These are phyloP conservation scores for Trissolcus basalis DNA, from an alignment of 1,140 invertebrate genomes.

Conservation along the genomic window DNA sequence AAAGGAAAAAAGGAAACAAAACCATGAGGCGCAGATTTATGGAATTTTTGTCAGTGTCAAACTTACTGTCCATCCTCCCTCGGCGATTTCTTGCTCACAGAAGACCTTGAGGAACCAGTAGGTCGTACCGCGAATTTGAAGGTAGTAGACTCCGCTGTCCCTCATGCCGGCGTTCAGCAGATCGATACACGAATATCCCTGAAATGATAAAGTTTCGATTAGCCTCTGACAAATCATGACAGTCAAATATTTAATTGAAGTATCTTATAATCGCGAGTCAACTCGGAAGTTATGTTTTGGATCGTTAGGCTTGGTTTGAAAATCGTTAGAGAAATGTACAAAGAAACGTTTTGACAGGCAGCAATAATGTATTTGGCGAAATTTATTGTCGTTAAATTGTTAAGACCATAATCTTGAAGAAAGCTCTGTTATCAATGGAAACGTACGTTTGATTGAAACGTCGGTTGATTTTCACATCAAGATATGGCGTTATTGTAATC, in stretches of 20 bases:
- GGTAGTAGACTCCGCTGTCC: slow-evolving; percentile 90
- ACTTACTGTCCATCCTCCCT: slow-evolving; percentile 96
- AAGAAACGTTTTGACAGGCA: no score
- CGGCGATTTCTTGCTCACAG: slow-evolving; percentile 92
- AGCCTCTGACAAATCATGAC: slow-evolving; percentile 16
- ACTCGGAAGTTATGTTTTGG: no score
- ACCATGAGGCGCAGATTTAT: neutral
- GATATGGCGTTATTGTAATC: slow-evolving; percentile 27
- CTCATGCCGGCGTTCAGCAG: slow-evolving; percentile 88
- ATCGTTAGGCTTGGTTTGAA: no score
- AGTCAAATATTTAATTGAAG: no score
- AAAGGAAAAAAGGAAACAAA: neutral
- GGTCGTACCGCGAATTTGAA: slow-evolving; percentile 90
- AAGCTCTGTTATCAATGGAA: no score
- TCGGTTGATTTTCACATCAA: slow-evolving; percentile 23
- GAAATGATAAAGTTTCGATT: slow-evolving; percentile 60
- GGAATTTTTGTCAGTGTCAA: slow-evolving; percentile 15
- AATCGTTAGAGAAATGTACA: no score
- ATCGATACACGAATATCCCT: slow-evolving; percentile 92
- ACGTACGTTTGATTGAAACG: slow-evolving; percentile 8
- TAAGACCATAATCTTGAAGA: no score
- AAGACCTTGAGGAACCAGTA: slow-evolving; percentile 95
- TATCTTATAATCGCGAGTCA: no score
- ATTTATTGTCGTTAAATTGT: no score
- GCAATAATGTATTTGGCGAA: no score